Conservation (phyloP, 2,113 vertebrate species). For the Labrus mixtus region DNA sequence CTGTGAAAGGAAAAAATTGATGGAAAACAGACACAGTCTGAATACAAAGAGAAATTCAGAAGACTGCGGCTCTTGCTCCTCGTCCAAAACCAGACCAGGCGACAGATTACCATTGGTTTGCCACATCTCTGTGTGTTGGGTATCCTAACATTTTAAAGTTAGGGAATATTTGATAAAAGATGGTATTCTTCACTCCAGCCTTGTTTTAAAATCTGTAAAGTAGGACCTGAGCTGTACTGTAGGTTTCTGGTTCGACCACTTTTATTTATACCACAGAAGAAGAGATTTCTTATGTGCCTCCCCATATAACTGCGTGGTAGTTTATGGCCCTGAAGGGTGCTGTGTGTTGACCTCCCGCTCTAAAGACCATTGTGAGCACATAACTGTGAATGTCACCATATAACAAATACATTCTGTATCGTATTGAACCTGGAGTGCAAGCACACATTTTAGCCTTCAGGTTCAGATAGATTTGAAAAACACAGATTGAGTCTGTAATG, state of each 20-base stretch:
- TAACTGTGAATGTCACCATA: too few species aligned
- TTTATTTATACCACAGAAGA: not conserved
- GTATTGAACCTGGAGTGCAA: not conserved
- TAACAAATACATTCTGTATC: too few species aligned
- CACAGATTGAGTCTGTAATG: not conserved
- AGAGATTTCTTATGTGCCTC: not conserved
- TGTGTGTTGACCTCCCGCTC: not conserved
- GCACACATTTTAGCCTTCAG: not conserved
- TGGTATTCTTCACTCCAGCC: too few species aligned
- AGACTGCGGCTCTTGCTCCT: slow-evolving; percentile 56
- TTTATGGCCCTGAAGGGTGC: not conserved
- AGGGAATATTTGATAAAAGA: too few species aligned
- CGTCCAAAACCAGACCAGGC: slow-evolving; percentile 24
- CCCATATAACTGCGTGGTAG: not conserved
- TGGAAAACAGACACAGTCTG: slow-evolving; percentile 69
- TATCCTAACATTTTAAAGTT: too few species aligned
- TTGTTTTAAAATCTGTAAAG: too few species aligned
- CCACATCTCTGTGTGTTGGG: slow-evolving; percentile 21
- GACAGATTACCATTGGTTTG: slow-evolving; percentile 27
- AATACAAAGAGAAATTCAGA: slow-evolving; percentile 50
- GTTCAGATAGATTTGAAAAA: not conserved
- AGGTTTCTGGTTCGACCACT: too few species aligned
- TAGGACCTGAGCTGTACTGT: too few species aligned
- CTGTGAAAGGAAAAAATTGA: slow-evolving; percentile 49
- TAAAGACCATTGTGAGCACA: not conserved